These are phyloP conservation scores for Balaenoptera acutorostrata DNA, from an alignment of 2,113 vertebrate genomes.

Conservation along the genomic window DNA sequence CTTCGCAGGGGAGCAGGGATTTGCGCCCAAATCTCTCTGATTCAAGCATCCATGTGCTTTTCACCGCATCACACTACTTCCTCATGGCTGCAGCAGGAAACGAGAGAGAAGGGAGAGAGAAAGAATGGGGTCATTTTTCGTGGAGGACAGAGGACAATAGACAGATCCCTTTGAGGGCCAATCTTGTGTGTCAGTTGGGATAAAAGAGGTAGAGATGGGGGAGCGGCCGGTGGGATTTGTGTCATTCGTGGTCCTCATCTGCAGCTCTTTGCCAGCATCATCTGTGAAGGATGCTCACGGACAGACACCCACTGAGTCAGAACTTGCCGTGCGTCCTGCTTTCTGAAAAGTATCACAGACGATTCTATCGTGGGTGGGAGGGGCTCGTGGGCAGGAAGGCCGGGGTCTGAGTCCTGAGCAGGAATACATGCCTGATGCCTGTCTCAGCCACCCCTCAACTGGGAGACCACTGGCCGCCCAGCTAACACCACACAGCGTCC, in stretches of 20 bases:
- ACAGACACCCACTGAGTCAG: not conserved
- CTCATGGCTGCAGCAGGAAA: not conserved
- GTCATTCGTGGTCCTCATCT: fast-evolving
- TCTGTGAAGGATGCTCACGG: no score
- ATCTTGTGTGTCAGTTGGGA: fast-evolving
- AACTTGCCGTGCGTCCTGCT: not conserved
- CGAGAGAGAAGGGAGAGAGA: no score
- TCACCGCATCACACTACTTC: fast-evolving
- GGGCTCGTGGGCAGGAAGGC: not conserved
- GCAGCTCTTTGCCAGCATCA: not conserved
- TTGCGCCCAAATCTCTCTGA: no score
- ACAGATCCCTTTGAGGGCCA: not conserved
- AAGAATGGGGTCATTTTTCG: fast-evolving
- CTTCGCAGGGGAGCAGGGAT: fast-evolving
- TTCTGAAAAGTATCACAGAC: not conserved
- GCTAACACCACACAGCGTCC: fast-evolving
- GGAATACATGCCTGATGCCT: fast-evolving
- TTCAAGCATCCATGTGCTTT: fast-evolving
- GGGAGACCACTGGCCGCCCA: fast-evolving
- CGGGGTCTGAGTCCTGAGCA: not conserved
- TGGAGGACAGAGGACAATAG: fast-evolving
- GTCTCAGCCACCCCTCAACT: fast-evolving
- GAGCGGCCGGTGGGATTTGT: fast-evolving
- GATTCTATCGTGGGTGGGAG: fast-evolving
- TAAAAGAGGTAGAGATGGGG: no score